Evolutionary conservation across 1,140 invertebrate species (phyloP).

Genomic region (Drosophila nebulosa): DNA sequence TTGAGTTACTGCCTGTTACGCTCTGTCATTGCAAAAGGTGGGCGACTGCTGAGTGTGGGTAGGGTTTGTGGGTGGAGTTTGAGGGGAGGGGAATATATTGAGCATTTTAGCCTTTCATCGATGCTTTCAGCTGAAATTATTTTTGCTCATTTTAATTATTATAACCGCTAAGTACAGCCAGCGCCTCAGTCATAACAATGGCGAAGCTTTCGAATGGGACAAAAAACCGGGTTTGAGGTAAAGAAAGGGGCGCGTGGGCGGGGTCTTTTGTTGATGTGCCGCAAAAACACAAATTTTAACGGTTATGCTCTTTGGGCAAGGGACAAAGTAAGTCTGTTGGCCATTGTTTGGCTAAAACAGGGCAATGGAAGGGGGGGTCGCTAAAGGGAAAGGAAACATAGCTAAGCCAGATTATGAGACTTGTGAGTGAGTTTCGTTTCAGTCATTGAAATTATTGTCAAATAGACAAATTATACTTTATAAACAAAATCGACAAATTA

Average conservation of each 20-base stretch:
- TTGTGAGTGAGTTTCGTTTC: not conserved
- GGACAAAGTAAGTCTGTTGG: not conserved
- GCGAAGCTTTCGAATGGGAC: not conserved
- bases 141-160: constrained; percentile 78
- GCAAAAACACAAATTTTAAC: constrained; percentile 70
- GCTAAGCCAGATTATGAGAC: not conserved
- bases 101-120: constrained; percentile 78
- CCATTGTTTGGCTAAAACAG: not conserved
- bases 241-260: not conserved
- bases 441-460: not conserved
- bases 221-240: no score
- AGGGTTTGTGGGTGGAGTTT: not conserved
- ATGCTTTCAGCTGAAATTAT: constrained; percentile 75
- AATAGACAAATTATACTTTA: not conserved
- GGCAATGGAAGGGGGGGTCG: not conserved
- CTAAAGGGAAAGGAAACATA: not conserved
- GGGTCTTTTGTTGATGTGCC: constrained; percentile 22
- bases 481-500: no score
- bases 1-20: constrained; percentile 46
- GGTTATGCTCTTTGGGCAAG: constrained; percentile 49
- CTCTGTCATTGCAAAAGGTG: constrained; percentile 14
- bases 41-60: not conserved
- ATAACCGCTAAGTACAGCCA: constrained; percentile 68
- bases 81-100: constrained; percentile 55
- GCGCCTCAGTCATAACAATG: constrained; percentile 8